Conservation (phyloP, 1,140 invertebrate species). For the Capitella teleta region DNA sequence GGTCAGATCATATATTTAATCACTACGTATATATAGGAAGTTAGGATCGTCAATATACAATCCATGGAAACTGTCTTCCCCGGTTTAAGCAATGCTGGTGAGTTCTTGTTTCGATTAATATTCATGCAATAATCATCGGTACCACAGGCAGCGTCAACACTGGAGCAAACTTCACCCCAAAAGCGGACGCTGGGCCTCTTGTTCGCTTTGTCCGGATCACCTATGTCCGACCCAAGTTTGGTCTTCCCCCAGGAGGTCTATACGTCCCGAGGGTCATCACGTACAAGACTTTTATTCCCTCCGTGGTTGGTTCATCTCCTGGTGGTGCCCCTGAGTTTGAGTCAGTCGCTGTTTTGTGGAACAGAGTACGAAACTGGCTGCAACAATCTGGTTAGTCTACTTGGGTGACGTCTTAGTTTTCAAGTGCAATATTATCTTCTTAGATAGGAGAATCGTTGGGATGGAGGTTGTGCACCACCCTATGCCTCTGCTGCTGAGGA, state of each 20-base stretch:
- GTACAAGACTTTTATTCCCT: conserved; percentile 12
- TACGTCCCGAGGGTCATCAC: conserved; percentile 3
- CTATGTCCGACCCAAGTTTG: conserved; percentile 4
- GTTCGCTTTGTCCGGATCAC: conserved; percentile 8
- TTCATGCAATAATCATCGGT: too few relatives aligned
- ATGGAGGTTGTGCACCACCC: too few relatives aligned
- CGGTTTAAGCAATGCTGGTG: background rate
- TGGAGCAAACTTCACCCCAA: background rate
- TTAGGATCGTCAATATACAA: too few relatives aligned
- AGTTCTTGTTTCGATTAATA: too few relatives aligned
- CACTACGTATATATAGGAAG: too few relatives aligned
- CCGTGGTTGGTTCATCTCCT: background rate
- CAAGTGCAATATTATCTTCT: too few relatives aligned
- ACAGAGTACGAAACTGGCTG: background rate
- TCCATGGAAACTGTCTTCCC: background rate
- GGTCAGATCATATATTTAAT: too few relatives aligned
- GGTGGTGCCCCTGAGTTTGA: background rate
- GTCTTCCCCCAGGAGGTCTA: conserved; percentile 4
- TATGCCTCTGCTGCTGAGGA: too few relatives aligned
- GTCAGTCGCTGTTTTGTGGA: background rate
- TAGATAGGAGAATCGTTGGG: too few relatives aligned
- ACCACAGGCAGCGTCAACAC: conserved; percentile 5
- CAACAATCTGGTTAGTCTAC: background rate
- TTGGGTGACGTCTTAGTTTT: too few relatives aligned
- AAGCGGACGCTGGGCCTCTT: background rate